Evolutionary conservation across 2,888 invertebrate species (phyloP).

Genomic region (Scaptomyza tumidula): DNA sequence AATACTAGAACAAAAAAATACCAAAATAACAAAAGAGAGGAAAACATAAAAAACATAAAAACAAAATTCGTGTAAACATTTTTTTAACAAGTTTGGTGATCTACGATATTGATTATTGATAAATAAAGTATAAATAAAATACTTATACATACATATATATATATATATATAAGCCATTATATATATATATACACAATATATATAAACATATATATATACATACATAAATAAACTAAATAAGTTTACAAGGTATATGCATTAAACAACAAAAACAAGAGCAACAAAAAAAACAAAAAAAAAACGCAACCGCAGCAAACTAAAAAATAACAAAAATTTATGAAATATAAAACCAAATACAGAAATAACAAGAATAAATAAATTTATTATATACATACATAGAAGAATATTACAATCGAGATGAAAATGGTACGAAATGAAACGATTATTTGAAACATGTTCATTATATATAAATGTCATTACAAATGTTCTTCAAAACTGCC

Average conservation of each 20-base stretch:
- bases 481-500: constrained; percentile 85
- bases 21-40: neutral
- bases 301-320: constrained; percentile 70
- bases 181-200: constrained; percentile 59
- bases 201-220: constrained; percentile 60
- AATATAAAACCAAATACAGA: constrained; percentile 46
- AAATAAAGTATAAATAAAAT: constrained; percentile 61
- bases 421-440: constrained; percentile 68
- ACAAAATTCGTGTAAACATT: constrained; percentile 77
- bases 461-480: constrained; percentile 84
- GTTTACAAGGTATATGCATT: constrained; percentile 75
- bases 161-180: constrained; percentile 71
- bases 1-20: constrained; percentile 10
- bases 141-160: constrained; percentile 59
- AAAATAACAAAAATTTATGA: constrained; percentile 41
- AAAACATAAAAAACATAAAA: neutral
- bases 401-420: constrained; percentile 71
- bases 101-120: constrained; percentile 81
- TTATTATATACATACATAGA: constrained; percentile 78
- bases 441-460: constrained; percentile 83
- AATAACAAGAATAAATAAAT: constrained; percentile 61
- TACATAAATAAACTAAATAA: constrained; percentile 57
- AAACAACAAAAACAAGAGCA: constrained; percentile 54
- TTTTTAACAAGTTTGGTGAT: constrained; percentile 82
- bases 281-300: constrained; percentile 18